Percentiles rank a stretch among this genome's conserved stretches.
phyloP scores from a whole-genome alignment of 2,888 invertebrate genomes.

The Torymus auratus region DNA sequence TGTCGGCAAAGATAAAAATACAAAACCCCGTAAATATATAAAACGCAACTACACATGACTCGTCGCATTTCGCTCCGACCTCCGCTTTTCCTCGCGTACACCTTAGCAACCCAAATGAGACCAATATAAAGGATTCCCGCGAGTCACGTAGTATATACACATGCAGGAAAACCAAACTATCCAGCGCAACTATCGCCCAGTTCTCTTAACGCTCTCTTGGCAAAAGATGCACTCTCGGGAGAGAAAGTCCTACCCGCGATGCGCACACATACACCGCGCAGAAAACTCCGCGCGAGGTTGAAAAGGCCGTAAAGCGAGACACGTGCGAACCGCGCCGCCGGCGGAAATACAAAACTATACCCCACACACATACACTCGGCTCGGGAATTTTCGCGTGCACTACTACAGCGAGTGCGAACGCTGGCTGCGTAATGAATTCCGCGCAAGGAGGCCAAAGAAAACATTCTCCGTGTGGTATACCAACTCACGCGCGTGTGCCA shows the following conservation, averaged over 20 bases:
- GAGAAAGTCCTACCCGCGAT: conserved; percentile 18
- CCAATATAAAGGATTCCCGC: no score
- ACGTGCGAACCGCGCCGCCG: conserved; percentile 43
- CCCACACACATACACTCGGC: no score
- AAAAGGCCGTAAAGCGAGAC: conserved; percentile 50
- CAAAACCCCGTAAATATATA: no score
- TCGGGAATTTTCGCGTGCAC: conserved; percentile 25
- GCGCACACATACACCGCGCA: background rate
- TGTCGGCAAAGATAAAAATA: no score
- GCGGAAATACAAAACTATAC: background rate
- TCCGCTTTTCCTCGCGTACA: no score
- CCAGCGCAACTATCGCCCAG: no score
- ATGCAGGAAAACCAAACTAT: no score
- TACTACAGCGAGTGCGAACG: background rate
- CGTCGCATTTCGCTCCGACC: no score
- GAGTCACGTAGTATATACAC: no score
- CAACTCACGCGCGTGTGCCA: background rate
- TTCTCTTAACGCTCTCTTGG: no score
- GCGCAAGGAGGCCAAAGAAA: conserved; percentile 42
- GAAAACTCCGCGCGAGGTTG: conserved; percentile 13
- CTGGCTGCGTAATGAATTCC: conserved; percentile 35
- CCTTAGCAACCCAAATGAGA: no score
- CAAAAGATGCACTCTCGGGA: background rate
- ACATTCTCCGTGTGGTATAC: background rate
- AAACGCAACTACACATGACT: no score